phyloP scores from a whole-genome alignment of 2,888 invertebrate species.

The Parnassius orleans region DNA sequence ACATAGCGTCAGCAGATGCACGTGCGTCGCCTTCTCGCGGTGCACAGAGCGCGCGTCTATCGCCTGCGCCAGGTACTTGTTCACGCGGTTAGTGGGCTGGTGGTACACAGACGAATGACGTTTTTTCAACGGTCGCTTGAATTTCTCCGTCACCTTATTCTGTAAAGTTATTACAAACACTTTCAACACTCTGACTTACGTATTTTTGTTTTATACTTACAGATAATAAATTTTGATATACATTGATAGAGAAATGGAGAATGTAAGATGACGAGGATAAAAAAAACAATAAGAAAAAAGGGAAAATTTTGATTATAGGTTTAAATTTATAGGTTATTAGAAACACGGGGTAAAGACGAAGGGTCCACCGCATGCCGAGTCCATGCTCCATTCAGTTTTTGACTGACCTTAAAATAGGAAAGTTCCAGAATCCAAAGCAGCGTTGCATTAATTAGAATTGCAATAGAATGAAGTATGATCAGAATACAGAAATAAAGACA shows the following conservation, averaged over 20 bases:
- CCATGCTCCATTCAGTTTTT: slow-evolving; percentile 65
- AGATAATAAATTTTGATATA: slow-evolving; percentile 9
- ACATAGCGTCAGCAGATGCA: slow-evolving; percentile 90
- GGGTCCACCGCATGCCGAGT: slow-evolving; percentile 68
- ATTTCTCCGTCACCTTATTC: slow-evolving; percentile 93
- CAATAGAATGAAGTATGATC: slow-evolving; percentile 57
- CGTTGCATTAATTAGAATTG: slow-evolving; percentile 73
- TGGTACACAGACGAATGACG: slow-evolving; percentile 92
- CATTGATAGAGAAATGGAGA: slow-evolving; percentile 23
- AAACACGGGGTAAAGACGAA: slow-evolving; percentile 47
- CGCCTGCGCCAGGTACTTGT: slow-evolving; percentile 94
- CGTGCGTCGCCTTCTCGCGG: slow-evolving; percentile 93
- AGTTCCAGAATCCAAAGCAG: slow-evolving; percentile 78
- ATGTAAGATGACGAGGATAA: slow-evolving; percentile 1
- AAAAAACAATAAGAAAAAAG: slow-evolving; percentile 4
- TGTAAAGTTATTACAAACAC: slow-evolving; percentile 63
- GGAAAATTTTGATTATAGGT: slow-evolving; percentile 9
- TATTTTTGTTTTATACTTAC: slow-evolving; percentile 8
- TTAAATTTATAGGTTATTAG: slow-evolving; percentile 7
- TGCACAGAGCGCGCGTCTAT: slow-evolving; percentile 95
- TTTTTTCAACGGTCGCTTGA: slow-evolving; percentile 93
- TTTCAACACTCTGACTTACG: slow-evolving; percentile 40
- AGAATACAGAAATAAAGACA: slow-evolving; percentile 8
- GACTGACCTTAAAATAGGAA: slow-evolving; percentile 77
- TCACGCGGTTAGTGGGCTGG: slow-evolving; percentile 94